Evolutionary conservation across 2,797 vertebrate species (phyloP).

Genomic region (Holocentrus rufus): DNA sequence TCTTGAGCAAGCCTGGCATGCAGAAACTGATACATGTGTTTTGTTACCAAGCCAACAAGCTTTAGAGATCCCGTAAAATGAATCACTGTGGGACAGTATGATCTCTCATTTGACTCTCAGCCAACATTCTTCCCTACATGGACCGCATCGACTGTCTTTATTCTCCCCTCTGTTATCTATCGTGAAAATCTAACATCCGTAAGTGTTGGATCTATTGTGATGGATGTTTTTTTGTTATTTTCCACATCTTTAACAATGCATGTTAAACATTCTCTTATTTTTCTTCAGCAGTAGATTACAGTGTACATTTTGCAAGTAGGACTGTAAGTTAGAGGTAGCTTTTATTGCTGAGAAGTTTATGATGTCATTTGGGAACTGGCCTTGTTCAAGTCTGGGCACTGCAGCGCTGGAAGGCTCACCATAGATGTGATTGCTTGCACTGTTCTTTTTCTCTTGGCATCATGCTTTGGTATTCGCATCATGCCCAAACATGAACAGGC

Average conservation of each 20-base stretch:
- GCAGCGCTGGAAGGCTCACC: slow-evolving; percentile 11
- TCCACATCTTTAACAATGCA: not conserved
- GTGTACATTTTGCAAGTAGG: not conserved
- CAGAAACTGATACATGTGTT: slow-evolving; percentile 36
- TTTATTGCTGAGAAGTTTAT: not conserved
- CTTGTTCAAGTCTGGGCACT: slow-evolving; percentile 31
- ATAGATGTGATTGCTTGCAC: slow-evolving; percentile 10
- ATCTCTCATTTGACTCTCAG: slow-evolving; percentile 16
- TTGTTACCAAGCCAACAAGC: slow-evolving; percentile 38
- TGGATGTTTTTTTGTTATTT: not conserved
- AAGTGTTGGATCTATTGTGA: not conserved
- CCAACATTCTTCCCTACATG: slow-evolving; percentile 15
- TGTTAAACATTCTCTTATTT: not conserved
- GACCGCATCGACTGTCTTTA: not conserved
- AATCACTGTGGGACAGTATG: not conserved
- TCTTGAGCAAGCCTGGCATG: slow-evolving; percentile 4
- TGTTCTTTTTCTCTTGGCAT: slow-evolving; percentile 39
- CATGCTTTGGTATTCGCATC: slow-evolving; percentile 21
- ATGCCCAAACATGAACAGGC: slow-evolving; percentile 61
- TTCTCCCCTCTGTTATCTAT: not conserved
- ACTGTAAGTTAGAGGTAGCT: slow-evolving; percentile 4
- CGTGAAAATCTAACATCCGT: not conserved
- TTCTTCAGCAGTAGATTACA: slow-evolving; percentile 9
- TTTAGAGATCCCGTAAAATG: not conserved
- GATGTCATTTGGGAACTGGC: slow-evolving; percentile 22